Percentiles rank a stretch among this genome's conserved stretches.
Evolutionary conservation across 2,888 invertebrate species (phyloP).

Genomic region (Mactromeris polynyma): DNA sequence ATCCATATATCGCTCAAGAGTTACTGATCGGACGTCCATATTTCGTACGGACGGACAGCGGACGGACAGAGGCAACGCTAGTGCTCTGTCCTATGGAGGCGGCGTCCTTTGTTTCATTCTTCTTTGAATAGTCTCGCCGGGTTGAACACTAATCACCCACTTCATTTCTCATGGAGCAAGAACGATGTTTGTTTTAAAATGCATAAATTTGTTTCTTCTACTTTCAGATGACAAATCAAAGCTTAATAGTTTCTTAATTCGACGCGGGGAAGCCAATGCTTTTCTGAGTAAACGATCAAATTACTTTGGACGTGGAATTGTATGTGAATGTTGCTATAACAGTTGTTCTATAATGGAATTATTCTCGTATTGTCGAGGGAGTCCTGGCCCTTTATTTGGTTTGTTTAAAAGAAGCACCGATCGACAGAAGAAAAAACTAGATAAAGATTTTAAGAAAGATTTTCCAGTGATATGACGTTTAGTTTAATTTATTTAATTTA

Average conservation of each 20-base stretch:
- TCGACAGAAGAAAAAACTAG: conserved; percentile 25
- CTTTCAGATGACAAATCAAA: conserved; percentile 24
- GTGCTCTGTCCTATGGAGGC: too few species aligned
- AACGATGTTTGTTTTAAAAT: too few species aligned
- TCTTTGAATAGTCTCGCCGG: too few species aligned
- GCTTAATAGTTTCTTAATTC: conserved; percentile 42
- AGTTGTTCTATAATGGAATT: conserved; percentile 62
- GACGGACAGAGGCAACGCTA: too few species aligned
- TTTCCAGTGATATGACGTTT: conserved; percentile 23
- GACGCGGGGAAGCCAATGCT: conserved; percentile 60
- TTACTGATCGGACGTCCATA: too few species aligned
- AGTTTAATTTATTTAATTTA: not conserved
- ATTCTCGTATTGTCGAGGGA: conserved; percentile 59
- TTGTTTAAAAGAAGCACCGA: conserved; percentile 61
- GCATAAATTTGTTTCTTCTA: not conserved
- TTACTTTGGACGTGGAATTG: conserved; percentile 66
- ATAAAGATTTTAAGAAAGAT: conserved; percentile 11
- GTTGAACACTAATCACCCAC: too few species aligned
- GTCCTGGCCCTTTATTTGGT: conserved; percentile 45
- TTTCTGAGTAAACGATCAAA: conserved; percentile 67
- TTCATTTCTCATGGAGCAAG: too few species aligned
- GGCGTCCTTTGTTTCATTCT: too few species aligned
- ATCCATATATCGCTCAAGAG: too few species aligned
- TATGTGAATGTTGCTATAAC: conserved; percentile 72
- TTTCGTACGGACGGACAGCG: too few species aligned